Base-by-base conservation (phyloP, 2,888 invertebrate genomes). In the Nysson spinosus region DNA sequence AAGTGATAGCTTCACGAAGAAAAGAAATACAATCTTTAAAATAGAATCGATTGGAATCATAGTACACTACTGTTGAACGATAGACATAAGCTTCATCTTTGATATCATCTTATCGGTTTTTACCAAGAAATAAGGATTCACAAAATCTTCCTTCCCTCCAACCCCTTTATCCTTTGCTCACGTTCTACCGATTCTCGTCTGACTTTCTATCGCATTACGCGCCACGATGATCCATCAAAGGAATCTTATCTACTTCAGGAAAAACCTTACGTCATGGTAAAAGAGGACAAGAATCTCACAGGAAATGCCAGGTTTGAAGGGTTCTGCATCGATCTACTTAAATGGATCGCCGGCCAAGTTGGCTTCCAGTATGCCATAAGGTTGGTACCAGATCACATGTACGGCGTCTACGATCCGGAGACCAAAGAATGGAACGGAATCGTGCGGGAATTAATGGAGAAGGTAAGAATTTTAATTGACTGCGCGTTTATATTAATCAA, bases 381-480 rank as follows among this genome's bases (percentile, higher is more conserved):
- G 39, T 88, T 96, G 40, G 95, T 96, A 0, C 95, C 96, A 0
- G 96, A 96, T 84, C 91, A 91, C 76, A 95, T 95, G 93, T 97
- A 97, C 81, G 97, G 96, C 0, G 96, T 94, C 0, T 92, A 93
- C 83, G 94, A 96, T 86, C 95, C 95, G 0, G 93, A 94, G 64
- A 95, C 95, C 0, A 95, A 94, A 61, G 92, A 95, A 75, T 96
- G 96, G 96, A 96, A 96, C 77, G 96, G 96, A 1, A 95, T 96
- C 54, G 96, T 96, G 0, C 89, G 93, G 19, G 95, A 96, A 79
- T 89, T 96, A 22, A 94, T 96, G 90, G 95, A 96, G 79, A 92
- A 96, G 89, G 96, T 94, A 84, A 89, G 87, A 19, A 26, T 37
- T 4, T 4, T 19, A 11, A 6, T 24, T 12, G n/a, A 22, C 24